Evolutionary conservation across 2,113 vertebrate species (phyloP).

Genomic region (Lates calcarifer): DNA sequence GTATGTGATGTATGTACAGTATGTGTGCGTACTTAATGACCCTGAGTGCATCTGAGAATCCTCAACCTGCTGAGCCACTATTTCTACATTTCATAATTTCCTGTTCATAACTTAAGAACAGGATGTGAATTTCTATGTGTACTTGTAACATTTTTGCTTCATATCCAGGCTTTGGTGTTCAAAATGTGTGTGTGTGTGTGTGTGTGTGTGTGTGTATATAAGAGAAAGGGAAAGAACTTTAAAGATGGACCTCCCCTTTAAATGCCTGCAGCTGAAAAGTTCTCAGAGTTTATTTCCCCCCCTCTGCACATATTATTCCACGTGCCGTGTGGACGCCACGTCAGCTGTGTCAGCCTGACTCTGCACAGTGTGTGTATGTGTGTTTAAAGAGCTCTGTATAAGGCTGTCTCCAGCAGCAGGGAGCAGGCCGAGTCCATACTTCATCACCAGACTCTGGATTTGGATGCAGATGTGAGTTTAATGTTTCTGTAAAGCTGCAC

Average conservation of each 20-base stretch:
- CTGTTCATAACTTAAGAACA: neutral
- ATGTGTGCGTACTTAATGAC: neutral
- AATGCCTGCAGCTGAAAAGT: slow-evolving; percentile 51
- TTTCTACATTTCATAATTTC: neutral
- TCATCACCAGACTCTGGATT: slow-evolving; percentile 24
- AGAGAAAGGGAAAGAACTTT: neutral
- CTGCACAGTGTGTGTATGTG: slow-evolving; percentile 20
- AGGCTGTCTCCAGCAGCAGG: slow-evolving; percentile 36
- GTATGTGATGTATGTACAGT: neutral
- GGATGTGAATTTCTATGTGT: neutral
- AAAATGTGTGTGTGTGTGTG: no score
- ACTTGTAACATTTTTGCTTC: neutral
- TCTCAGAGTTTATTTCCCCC: neutral
- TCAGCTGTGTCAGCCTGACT: slow-evolving; percentile 61
- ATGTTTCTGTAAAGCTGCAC: slow-evolving; percentile 7
- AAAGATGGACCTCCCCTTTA: slow-evolving; percentile 43
- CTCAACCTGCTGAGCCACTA: neutral
- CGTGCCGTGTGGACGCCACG: slow-evolving; percentile 66
- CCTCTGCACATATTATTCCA: slow-evolving; percentile 32
- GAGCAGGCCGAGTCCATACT: slow-evolving; percentile 48
- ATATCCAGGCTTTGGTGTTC: no score
- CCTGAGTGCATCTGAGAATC: neutral
- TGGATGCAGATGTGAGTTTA: slow-evolving; percentile 32
- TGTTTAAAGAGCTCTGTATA: slow-evolving; percentile 37
- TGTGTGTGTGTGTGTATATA: slow-evolving; percentile 1